phyloP scores from a whole-genome alignment of 2,797 vertebrate genomes.

The Enteromius fasciolatus region DNA sequence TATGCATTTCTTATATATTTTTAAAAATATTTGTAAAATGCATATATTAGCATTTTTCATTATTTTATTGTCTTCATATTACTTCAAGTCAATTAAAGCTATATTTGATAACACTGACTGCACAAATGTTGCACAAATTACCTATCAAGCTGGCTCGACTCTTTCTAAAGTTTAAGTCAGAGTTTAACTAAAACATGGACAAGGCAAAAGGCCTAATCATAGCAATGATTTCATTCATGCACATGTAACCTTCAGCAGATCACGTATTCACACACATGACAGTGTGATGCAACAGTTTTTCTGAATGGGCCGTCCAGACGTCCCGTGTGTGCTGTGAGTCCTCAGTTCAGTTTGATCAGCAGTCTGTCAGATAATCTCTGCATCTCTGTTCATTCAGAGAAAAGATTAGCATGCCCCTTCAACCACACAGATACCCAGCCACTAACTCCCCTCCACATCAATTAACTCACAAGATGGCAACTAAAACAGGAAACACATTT shows the following conservation, averaged over 20 bases:
- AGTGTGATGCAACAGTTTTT: slow-evolving; percentile 6
- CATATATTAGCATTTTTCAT: background rate
- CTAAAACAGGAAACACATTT: slow-evolving; percentile 1
- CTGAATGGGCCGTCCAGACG: background rate
- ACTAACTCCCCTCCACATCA: background rate
- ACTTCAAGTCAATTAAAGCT: background rate
- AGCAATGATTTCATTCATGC: background rate
- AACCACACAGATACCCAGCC: background rate
- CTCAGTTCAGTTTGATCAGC: slow-evolving; percentile 25
- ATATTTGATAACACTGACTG: background rate
- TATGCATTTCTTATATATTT: no score
- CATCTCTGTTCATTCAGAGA: slow-evolving; percentile 27
- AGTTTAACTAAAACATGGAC: background rate
- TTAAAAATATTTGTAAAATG: no score
- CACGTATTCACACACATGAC: background rate
- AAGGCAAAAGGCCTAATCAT: background rate
- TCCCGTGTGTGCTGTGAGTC: background rate
- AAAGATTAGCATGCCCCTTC: slow-evolving; percentile 5
- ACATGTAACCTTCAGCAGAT: background rate
- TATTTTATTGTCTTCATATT: background rate
- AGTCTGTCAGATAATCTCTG: slow-evolving; percentile 32
- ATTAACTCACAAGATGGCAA: background rate
- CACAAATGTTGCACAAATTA: background rate
- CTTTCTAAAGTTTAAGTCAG: background rate
- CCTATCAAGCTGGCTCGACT: background rate